phyloP scores from a whole-genome alignment of 2,113 vertebrate genomes.

The Mobula hypostoma region DNA sequence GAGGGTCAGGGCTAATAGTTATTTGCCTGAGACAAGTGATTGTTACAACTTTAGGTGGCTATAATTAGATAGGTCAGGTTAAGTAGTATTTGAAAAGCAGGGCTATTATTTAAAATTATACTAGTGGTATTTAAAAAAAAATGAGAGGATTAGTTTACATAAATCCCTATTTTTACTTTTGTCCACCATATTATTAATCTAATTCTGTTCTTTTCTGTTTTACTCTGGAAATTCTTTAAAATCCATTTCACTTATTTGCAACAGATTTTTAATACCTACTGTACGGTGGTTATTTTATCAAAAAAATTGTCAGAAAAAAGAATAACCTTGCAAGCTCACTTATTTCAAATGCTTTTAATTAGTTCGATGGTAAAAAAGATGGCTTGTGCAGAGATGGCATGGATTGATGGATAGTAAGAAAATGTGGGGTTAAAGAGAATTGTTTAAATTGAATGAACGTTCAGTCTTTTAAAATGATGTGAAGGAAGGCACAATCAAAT shows the following conservation, averaged over 20 bases:
- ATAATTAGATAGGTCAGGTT: background rate
- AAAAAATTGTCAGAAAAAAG: background rate
- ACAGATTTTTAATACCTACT: background rate
- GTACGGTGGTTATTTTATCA: background rate
- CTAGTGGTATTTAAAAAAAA: background rate
- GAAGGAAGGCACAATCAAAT: too few species aligned
- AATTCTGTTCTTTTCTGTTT: constrained; percentile 41
- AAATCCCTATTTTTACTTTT: constrained; percentile 36
- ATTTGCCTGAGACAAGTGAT: background rate
- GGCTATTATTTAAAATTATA: background rate
- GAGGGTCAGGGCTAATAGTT: background rate
- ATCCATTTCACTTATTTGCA: background rate
- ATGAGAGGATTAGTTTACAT: background rate
- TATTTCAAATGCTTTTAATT: too few species aligned
- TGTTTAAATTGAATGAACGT: background rate
- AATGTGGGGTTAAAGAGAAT: background rate
- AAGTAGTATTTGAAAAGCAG: background rate
- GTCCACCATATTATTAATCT: constrained; percentile 49
- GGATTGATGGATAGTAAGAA: background rate
- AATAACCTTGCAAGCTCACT: too few species aligned
- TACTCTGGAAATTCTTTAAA: constrained; percentile 41
- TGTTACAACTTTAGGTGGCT: background rate
- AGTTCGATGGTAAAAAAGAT: background rate
- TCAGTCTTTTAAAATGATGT: too few species aligned
- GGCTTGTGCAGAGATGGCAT: background rate